Evolutionary conservation across 53 echinoderm and acorn worm species (phyloP).

Genomic region (Luidia sarsii): DNA sequence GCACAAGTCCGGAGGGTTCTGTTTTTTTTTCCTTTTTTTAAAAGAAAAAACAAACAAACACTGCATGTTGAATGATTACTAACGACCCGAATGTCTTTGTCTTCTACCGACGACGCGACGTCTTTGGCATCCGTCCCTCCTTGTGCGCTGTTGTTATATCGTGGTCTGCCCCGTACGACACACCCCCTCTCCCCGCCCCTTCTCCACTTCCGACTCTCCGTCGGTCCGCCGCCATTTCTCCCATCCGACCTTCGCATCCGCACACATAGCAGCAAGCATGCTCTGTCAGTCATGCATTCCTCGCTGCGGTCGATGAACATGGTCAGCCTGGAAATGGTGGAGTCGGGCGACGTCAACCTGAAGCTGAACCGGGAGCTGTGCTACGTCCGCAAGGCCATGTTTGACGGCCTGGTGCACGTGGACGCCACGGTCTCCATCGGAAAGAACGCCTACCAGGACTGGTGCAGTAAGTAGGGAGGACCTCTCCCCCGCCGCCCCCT

Average conservation of each 20-base stretch:
- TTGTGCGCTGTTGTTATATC: too few relatives aligned
- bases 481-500: background rate
- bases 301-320: conserved; percentile 33
- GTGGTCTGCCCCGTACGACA: too few relatives aligned
- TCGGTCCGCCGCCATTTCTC: too few relatives aligned
- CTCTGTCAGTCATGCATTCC: conserved; percentile 6
- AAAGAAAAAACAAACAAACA: background rate
- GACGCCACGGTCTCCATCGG: conserved; percentile 14
- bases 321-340: conserved; percentile 48
- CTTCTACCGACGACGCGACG: conserved; percentile 8
- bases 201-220: too few relatives aligned
- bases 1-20: too few relatives aligned
- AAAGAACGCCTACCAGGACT: conserved; percentile 23
- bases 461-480: conserved; percentile 72
- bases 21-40: too few relatives aligned
- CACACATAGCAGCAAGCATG: conserved; percentile 34
- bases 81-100: conserved; percentile 41
- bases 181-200: too few relatives aligned
- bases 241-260: too few relatives aligned
- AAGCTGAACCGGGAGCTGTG: conserved; percentile 28
- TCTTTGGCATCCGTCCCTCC: too few relatives aligned
- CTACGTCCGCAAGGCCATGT: conserved; percentile 40
- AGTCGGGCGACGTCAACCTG: conserved; percentile 53
- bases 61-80: conserved; percentile 38
- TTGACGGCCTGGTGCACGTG: conserved; percentile 5